phyloP scores from a whole-genome alignment of 2,113 vertebrate genomes.

The Diadophis punctatus region DNA sequence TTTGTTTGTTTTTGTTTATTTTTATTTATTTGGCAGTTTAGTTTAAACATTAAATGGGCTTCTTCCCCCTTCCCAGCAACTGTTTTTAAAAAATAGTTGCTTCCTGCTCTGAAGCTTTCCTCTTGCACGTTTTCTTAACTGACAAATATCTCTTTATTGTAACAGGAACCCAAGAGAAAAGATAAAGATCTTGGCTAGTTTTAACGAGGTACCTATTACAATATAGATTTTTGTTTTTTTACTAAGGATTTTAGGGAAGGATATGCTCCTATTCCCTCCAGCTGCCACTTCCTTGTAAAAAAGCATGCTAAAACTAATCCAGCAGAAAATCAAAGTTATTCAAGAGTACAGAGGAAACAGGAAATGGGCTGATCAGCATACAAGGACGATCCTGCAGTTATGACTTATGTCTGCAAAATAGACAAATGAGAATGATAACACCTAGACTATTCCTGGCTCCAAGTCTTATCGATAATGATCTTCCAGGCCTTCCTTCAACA shows the following conservation, averaged over 20 bases:
- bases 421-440: conserved; percentile 4
- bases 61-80: background rate
- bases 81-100: background rate
- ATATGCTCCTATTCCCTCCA: background rate
- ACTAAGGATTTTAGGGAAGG: background rate
- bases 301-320: background rate
- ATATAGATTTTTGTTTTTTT: background rate
- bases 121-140: background rate
- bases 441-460: conserved; percentile 1
- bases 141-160: background rate
- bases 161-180: background rate
- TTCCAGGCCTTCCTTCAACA: conserved; percentile 3
- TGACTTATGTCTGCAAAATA: background rate
- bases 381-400: background rate
- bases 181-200: background rate
- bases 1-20: background rate
- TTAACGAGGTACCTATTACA: background rate
- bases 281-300: background rate
- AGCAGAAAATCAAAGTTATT: background rate
- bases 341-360: background rate
- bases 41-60: background rate
- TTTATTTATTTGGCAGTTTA: background rate
- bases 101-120: background rate
- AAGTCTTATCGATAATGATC: background rate
- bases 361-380: background rate